Evolutionary conservation across 2,113 vertebrate genomes (phyloP).

Genomic region (Cricetomys ansorgei): DNA sequence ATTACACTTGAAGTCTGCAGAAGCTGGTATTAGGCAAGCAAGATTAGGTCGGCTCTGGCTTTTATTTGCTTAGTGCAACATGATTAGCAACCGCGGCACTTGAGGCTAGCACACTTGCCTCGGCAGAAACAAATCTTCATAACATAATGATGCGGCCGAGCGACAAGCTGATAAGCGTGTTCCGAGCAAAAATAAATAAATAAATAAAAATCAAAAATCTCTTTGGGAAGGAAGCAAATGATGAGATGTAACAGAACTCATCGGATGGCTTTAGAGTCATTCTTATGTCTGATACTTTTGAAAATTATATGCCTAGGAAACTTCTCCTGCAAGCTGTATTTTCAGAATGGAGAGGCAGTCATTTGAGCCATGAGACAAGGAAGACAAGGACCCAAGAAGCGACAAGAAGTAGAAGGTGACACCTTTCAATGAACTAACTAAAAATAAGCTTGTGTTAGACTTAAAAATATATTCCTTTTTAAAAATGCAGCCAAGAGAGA

Average conservation of each 20-base stretch:
- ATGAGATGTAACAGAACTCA: conserved; percentile 60
- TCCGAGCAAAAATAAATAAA: conserved; percentile 66
- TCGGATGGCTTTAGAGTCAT: conserved; percentile 63
- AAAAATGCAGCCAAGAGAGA: conserved; percentile 44
- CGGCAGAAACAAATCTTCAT: conserved; percentile 63
- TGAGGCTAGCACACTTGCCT: conserved; percentile 67
- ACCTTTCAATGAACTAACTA: conserved; percentile 69
- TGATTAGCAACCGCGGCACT: conserved; percentile 73
- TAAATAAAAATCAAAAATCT: conserved; percentile 80
- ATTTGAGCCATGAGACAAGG: conserved; percentile 74
- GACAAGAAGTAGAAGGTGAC: conserved; percentile 65
- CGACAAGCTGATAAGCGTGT: conserved; percentile 72
- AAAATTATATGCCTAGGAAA: conserved; percentile 74
- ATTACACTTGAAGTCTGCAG: conserved; percentile 81
- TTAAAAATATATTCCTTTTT: neutral
- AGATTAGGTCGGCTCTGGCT: conserved; percentile 79
- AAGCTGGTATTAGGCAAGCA: conserved; percentile 82
- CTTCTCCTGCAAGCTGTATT: conserved; percentile 29
- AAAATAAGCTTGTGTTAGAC: conserved; percentile 65
- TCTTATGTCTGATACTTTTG: conserved; percentile 68
- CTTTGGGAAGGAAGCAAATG: conserved; percentile 76
- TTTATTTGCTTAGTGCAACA: conserved; percentile 83
- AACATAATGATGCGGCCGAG: conserved; percentile 57
- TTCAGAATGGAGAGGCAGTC: conserved; percentile 65
- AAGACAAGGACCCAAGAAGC: conserved; percentile 72